These are phyloP conservation scores for Grus americana DNA, from an alignment of 2,113 vertebrate species.

Conservation along the genomic window DNA sequence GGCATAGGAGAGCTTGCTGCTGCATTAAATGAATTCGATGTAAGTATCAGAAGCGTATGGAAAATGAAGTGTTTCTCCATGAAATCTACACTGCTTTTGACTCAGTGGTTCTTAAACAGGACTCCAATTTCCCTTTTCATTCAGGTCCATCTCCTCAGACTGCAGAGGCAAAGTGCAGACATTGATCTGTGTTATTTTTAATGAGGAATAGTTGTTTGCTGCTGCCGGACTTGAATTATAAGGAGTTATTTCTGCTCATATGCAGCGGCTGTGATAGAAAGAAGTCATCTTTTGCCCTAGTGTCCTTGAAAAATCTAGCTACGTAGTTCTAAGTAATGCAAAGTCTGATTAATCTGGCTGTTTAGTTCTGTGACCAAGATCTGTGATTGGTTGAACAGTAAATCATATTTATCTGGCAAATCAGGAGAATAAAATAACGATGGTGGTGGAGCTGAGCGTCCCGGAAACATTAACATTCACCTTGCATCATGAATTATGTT, in stretches of 20 bases:
- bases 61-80: neutral
- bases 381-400: neutral
- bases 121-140: neutral
- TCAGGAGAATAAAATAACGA: neutral
- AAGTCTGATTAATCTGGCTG: neutral
- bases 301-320: neutral
- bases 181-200: neutral
- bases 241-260: neutral
- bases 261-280: neutral
- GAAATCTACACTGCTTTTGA: neutral
- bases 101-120: neutral
- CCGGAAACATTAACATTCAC: neutral
- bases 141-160: neutral
- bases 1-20: slow-evolving; percentile 97
- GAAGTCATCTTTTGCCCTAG: neutral
- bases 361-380: neutral
- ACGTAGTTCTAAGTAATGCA: neutral
- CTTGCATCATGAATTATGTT: neutral
- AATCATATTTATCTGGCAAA: neutral
- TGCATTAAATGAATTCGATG: slow-evolving; percentile 97
- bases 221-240: neutral
- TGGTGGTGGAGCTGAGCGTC: neutral
- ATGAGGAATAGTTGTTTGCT: neutral
- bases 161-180: neutral
- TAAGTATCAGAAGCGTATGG: slow-evolving; percentile 70